Evolutionary conservation across 2,797 vertebrate species (phyloP).

Genomic region (Tenualosa ilisha): DNA sequence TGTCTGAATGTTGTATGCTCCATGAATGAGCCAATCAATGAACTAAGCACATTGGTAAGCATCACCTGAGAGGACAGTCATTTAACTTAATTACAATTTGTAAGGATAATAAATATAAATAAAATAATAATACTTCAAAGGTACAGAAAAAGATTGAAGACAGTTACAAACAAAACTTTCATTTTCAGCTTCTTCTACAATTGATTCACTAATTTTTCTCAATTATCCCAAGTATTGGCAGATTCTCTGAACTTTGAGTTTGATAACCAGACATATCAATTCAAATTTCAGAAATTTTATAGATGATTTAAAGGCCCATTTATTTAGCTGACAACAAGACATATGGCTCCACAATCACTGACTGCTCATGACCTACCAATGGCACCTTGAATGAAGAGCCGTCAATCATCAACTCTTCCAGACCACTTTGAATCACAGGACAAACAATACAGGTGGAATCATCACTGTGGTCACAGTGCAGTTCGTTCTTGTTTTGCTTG

Average conservation of each 20-base stretch:
- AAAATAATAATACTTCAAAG: not conserved
- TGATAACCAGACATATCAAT: slow-evolving; percentile 85
- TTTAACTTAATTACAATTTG: not conserved
- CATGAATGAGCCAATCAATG: not conserved
- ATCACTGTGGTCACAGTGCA: not conserved
- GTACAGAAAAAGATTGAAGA: not conserved
- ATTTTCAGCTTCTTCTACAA: not conserved
- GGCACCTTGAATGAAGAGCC: not conserved
- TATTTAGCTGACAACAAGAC: slow-evolving; percentile 82
- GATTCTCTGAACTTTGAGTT: slow-evolving; percentile 81
- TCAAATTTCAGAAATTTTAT: slow-evolving; percentile 81
- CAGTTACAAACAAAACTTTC: not conserved
- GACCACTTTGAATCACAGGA: slow-evolving; percentile 10
- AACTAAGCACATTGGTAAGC: not conserved
- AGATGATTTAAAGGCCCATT: slow-evolving; percentile 85
- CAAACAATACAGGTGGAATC: not conserved
- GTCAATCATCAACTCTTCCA: not conserved
- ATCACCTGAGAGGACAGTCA: not conserved
- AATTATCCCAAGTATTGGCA: slow-evolving; percentile 74
- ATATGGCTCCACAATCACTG: slow-evolving; percentile 55
- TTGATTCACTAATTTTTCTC: slow-evolving; percentile 25
- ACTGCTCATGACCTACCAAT: not conserved
- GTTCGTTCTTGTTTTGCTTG: not conserved
- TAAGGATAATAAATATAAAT: too few species aligned
- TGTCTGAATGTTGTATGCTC: not conserved